Conservation (phyloP, 2,113 vertebrate species). For the Cathartes aura region DNA sequence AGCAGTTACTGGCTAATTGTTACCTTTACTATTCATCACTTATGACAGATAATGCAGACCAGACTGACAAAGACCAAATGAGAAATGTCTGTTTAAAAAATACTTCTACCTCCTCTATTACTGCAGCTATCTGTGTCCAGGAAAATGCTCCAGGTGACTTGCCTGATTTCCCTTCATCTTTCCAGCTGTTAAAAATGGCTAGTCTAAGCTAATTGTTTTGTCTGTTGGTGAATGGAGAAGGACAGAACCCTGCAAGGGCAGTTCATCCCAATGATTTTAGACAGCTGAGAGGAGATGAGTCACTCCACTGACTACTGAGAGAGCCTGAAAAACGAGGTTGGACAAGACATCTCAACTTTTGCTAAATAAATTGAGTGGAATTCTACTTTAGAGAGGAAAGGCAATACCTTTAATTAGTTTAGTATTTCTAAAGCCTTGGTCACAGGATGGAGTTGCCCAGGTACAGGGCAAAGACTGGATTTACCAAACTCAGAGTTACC, state of each 20-base stretch:
- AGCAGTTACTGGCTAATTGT: not conserved
- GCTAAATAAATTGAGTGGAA: not conserved
- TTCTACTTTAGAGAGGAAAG: not conserved
- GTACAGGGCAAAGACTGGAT: not conserved
- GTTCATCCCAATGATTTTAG: not conserved
- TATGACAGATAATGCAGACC: not conserved
- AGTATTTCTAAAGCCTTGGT: not conserved
- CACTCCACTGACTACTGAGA: not conserved
- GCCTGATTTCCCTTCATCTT: not conserved
- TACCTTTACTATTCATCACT: not conserved
- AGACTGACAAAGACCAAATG: not conserved
- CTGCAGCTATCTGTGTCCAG: not conserved
- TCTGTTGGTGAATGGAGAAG: not conserved
- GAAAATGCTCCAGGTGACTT: not conserved
- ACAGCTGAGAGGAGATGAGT: not conserved
- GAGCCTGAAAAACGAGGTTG: not conserved
- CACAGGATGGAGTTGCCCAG: not conserved
- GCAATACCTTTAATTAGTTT: not conserved
- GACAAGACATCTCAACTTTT: not conserved
- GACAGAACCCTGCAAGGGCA: not conserved
- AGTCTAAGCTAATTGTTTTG: not conserved
- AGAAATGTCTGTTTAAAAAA: not conserved
- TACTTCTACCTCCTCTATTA: not conserved
- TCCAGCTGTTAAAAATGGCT: not conserved
- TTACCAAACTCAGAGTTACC: not conserved